Conservation (phyloP, 2,797 vertebrate genomes). For the Acrocephalus scirpaceus region DNA sequence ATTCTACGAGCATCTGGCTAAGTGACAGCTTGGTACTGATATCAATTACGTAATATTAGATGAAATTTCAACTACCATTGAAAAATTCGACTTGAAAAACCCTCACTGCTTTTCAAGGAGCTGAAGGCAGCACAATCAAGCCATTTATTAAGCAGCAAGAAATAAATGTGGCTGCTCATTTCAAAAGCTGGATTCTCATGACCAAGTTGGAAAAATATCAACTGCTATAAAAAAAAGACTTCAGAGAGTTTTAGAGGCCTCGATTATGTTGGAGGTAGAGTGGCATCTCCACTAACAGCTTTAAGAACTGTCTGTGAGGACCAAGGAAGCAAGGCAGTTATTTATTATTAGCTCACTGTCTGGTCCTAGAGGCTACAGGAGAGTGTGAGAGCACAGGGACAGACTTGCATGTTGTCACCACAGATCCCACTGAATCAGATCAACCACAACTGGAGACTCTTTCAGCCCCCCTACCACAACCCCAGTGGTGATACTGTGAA, state of each 20-base stretch:
- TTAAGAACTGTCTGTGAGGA: not conserved
- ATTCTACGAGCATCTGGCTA: slow-evolving; percentile 39
- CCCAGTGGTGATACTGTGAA: not conserved
- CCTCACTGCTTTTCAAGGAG: not conserved
- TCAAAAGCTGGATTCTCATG: not conserved
- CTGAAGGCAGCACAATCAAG: not conserved
- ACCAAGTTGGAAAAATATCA: not conserved
- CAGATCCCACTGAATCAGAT: not conserved
- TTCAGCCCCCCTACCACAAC: not conserved
- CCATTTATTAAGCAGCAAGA: not conserved
- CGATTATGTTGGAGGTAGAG: not conserved
- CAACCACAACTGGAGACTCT: not conserved
- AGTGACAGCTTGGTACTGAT: slow-evolving; percentile 39
- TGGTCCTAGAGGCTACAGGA: not conserved
- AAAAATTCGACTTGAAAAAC: slow-evolving; percentile 12
- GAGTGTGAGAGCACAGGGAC: not conserved
- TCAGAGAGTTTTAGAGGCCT: not conserved
- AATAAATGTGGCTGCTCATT: not conserved
- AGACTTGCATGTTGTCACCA: rapidly evolving
- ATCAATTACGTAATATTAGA: slow-evolving; percentile 2
- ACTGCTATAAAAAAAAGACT: not conserved
- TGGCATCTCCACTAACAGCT: not conserved
- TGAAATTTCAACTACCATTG: slow-evolving; percentile 18
- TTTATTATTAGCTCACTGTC: not conserved
- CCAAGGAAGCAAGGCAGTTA: not conserved